Evolutionary conservation across 2,113 vertebrate species (phyloP), one percentile per base, ranked within the genome.

Genomic region (Noctilio leporinus): DNA sequence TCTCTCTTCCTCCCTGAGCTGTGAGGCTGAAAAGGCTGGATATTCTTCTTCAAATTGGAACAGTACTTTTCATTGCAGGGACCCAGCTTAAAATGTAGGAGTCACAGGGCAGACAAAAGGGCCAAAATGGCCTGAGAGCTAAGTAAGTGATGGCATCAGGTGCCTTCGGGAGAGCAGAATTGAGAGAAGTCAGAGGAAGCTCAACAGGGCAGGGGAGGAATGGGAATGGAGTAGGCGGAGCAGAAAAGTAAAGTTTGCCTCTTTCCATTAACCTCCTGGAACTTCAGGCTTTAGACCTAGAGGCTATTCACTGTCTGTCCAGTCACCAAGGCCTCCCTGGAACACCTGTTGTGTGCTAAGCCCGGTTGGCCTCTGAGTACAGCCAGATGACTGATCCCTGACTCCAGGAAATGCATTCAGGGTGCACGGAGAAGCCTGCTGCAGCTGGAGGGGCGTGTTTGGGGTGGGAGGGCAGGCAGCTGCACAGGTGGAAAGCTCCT

Each of bases 361-460:
- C 33, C 43, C 30, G 20, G 30, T 38, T 30, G 69, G 38, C 22
- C 38, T n/a, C 55, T 80, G 86, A 9, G 11, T 20, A 17, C 10
- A 33, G 45, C 19, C 17, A 14, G 65, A 8, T 30, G 76, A 43
- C 33, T 4, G 26, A 85, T 64, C 2, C 14, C 47, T 40, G 33
- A 38, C 51, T 51, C 80, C n/a, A 15, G 40, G 7, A 72, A 38
- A 40, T 33, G 9, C 2, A 1, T 7, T 24, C 51, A 22, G 62
- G 43, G 40, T 2, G 3, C 53, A 2, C 4, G 0, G 5, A 0
- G 22, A 8, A 10, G 30, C 43, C 38, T 38, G 38, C 45, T 10
- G 51, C 7, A 0, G 0, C 28, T 20, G 73, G n/a, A 28, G 30
- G 26, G n/a, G 16, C 5, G 20, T 24, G 12, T 22, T 45, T 17